These are phyloP conservation scores for Polyploca ridens DNA, from an alignment of 2,888 invertebrate species.

Conservation along the genomic window DNA sequence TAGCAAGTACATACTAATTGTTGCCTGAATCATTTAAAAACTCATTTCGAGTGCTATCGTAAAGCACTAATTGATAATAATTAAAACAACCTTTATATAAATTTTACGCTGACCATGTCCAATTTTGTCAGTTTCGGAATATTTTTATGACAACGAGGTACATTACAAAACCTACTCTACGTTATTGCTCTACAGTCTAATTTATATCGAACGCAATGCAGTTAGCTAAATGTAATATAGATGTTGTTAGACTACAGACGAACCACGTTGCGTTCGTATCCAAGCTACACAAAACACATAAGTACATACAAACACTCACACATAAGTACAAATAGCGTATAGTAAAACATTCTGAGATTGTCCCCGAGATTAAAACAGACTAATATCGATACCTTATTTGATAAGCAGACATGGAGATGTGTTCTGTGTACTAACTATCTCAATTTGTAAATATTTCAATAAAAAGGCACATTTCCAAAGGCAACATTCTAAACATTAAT, in stretches of 20 bases:
- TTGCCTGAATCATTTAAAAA: background rate
- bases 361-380: slow-evolving; percentile 65
- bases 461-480: slow-evolving; percentile 66
- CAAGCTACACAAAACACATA: slow-evolving; percentile 43
- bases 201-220: slow-evolving; percentile 7
- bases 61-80: background rate
- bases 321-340: slow-evolving; percentile 75
- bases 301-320: slow-evolving; percentile 58
- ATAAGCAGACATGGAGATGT: background rate
- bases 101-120: background rate
- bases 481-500: slow-evolving; percentile 42
- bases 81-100: background rate
- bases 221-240: background rate
- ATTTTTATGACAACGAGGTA: background rate
- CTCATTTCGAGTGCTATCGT: background rate
- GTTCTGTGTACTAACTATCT: background rate
- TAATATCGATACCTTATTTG: background rate
- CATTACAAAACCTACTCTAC: slow-evolving; percentile 6
- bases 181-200: slow-evolving; percentile 11
- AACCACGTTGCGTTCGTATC: slow-evolving; percentile 15
- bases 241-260: background rate
- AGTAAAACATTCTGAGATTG: slow-evolving; percentile 37
- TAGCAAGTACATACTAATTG: background rate
- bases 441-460: background rate
- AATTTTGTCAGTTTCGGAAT: background rate